These are phyloP conservation scores for Eupithecia subumbrata DNA, from an alignment of 2,888 invertebrate genomes.

Conservation along the genomic window DNA sequence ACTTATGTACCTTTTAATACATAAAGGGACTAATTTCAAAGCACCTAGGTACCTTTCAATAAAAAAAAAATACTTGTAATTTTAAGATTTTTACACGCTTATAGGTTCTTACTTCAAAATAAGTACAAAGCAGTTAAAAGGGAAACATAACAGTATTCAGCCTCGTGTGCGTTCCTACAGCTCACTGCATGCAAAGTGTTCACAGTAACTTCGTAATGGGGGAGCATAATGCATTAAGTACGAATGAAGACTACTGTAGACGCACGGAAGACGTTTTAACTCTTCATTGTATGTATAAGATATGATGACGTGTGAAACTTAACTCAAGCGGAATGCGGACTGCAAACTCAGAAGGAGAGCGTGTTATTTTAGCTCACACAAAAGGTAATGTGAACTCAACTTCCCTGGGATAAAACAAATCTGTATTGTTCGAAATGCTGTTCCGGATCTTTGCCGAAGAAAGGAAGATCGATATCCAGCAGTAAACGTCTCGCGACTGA, in stretches of 20 bases:
- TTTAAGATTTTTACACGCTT: not conserved
- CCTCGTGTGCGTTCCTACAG: not conserved
- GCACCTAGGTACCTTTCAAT: too few relatives aligned
- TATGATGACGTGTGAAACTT: not conserved
- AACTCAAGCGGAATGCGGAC: not conserved
- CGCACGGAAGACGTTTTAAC: not conserved
- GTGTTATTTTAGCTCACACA: not conserved
- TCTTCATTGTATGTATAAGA: not conserved
- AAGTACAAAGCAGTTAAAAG: not conserved
- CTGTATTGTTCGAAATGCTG: not conserved
- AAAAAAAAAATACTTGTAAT: not conserved
- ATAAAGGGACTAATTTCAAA: too few relatives aligned
- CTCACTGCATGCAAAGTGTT: not conserved
- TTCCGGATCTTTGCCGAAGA: not conserved
- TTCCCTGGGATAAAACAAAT: not conserved
- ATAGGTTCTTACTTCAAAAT: not conserved
- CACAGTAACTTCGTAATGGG: conserved; percentile 9
- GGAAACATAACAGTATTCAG: not conserved
- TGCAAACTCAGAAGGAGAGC: not conserved
- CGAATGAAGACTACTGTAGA: not conserved
- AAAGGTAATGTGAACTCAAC: not conserved
- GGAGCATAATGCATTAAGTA: conserved; percentile 1
- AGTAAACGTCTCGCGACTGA: not conserved
- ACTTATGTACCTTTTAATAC: too few relatives aligned
- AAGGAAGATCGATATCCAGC: too few relatives aligned